These are phyloP conservation scores for Polylopha cassiicola DNA, from an alignment of 2,888 invertebrate genomes.

Conservation along the genomic window DNA sequence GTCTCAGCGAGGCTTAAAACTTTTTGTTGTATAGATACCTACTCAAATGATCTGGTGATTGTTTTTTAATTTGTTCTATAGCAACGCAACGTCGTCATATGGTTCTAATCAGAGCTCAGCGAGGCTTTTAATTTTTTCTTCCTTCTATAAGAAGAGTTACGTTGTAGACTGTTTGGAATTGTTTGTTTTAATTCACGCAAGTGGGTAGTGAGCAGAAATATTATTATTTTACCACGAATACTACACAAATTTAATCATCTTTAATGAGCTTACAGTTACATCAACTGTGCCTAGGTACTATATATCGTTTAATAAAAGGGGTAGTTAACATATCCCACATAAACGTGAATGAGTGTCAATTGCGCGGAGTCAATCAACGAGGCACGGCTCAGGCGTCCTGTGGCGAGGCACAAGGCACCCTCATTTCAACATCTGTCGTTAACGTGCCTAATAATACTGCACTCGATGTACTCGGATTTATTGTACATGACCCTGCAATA, in stretches of 20 bases:
- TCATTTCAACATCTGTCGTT: conserved; percentile 37
- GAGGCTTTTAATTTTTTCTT: conserved; percentile 64
- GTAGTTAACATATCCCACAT: conserved; percentile 24
- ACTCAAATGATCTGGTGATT: conserved; percentile 74
- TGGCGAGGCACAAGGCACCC: conserved; percentile 29
- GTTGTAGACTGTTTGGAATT: no score
- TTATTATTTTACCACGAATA: no score
- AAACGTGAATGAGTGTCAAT: conserved; percentile 27
- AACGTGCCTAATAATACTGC: conserved; percentile 19
- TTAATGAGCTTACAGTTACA: no score
- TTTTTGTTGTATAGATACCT: conserved; percentile 74
- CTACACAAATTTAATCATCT: no score
- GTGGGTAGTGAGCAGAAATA: no score
- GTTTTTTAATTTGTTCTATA: conserved; percentile 75
- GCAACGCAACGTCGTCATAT: conserved; percentile 68
- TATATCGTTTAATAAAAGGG: no score
- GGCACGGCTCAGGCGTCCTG: conserved; percentile 31
- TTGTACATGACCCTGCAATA: no score
- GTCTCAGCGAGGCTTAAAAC: conserved; percentile 57
- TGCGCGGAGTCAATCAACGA: conserved; percentile 23
- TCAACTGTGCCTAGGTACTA: no score
- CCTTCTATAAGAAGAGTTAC: no score
- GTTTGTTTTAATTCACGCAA: no score
- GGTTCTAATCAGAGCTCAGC: conserved; percentile 68
- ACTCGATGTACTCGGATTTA: no score